Evolutionary conservation across 2,113 vertebrate species (phyloP).

Genomic region (Pachyramphus minor): DNA sequence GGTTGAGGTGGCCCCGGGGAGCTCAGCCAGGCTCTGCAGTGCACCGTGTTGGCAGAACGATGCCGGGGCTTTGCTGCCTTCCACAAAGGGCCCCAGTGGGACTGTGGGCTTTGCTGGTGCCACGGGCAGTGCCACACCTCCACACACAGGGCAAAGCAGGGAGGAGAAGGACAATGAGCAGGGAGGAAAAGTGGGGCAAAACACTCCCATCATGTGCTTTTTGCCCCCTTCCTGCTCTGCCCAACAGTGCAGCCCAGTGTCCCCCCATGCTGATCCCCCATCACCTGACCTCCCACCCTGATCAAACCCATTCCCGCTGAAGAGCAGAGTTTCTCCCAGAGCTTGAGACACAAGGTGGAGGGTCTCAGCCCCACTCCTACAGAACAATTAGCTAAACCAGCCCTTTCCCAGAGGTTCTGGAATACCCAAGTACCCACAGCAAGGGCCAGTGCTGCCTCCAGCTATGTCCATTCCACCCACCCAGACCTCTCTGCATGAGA

Average conservation of each 20-base stretch:
- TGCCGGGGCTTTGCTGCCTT: slow-evolving; percentile 9
- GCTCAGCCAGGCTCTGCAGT: slow-evolving; percentile 3
- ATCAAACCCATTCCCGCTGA: neutral
- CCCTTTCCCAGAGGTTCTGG: neutral
- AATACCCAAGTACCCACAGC: neutral
- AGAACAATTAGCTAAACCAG: neutral
- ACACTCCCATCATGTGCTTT: neutral
- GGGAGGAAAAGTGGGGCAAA: neutral
- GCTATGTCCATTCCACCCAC: neutral
- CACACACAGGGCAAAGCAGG: neutral
- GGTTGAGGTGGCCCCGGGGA: neutral
- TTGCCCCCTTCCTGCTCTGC: neutral
- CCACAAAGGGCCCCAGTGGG: slow-evolving; percentile 23
- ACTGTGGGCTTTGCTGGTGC: slow-evolving; percentile 67
- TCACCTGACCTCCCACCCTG: neutral
- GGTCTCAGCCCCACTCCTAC: neutral
- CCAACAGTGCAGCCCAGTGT: neutral
- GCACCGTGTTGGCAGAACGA: slow-evolving; percentile 40
- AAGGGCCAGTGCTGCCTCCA: neutral
- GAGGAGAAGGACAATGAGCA: neutral
- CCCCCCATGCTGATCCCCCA: no score
- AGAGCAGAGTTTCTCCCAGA: neutral
- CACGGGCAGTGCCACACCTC: slow-evolving; percentile 60
- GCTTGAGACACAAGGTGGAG: neutral
- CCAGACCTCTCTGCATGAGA: neutral